Conservation (phyloP, 2,113 vertebrate genomes). For the Saimiri boliviensis region DNA sequence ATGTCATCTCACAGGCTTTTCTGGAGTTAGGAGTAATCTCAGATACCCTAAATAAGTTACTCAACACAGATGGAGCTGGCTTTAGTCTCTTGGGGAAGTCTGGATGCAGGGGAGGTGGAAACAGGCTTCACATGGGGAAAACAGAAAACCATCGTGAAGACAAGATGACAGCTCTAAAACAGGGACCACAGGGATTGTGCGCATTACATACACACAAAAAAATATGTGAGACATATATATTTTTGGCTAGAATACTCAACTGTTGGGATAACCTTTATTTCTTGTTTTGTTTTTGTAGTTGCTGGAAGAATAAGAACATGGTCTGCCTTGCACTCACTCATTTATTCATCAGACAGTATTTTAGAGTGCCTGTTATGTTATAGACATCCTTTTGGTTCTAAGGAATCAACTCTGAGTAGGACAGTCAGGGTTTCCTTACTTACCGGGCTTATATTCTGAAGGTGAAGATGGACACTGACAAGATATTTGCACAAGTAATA, state of each 20-base stretch:
- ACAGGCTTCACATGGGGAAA: background rate
- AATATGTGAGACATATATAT: background rate
- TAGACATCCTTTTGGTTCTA: background rate
- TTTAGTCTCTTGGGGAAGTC: slow-evolving; percentile 21
- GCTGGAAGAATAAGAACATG: background rate
- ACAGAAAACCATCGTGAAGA: background rate
- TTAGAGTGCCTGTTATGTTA: background rate
- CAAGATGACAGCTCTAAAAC: background rate
- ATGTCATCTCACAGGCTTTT: slow-evolving; percentile 67
- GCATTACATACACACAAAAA: background rate
- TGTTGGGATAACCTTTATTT: background rate
- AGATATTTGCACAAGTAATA: background rate
- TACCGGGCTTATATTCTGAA: background rate
- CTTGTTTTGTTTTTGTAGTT: background rate
- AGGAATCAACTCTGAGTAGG: background rate
- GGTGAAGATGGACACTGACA: background rate
- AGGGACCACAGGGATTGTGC: background rate
- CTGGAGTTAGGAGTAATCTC: slow-evolving; percentile 36
- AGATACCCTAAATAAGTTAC: slow-evolving; percentile 12
- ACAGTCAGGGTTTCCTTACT: background rate
- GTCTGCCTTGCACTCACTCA: background rate
- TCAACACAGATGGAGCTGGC: slow-evolving; percentile 22
- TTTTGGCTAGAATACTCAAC: background rate
- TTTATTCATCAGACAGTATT: background rate
- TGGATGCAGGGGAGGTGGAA: background rate